A percentile compares a stretch with the other conserved stretches of the same genome.
Evolutionary conservation across 1,140 invertebrate genomes (phyloP).

Genomic region (Trichoplusia ni): DNA sequence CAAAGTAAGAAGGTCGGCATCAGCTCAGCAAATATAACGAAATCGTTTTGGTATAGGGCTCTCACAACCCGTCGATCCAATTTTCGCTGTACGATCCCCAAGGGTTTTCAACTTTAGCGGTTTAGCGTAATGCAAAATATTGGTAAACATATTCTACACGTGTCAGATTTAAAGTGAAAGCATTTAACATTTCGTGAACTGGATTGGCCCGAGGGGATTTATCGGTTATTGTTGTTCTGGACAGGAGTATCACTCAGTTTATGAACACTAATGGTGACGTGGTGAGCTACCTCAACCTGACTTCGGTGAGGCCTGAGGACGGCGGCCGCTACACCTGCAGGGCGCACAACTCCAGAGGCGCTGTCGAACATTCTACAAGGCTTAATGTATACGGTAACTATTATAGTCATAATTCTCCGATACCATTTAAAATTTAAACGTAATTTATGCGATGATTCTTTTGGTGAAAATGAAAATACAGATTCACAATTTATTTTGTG

Average conservation of each 20-base stretch:
- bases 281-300: conserved; percentile 93
- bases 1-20: no score
- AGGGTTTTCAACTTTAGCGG: conserved; percentile 10
- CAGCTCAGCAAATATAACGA: background rate
- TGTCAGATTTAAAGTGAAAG: no score
- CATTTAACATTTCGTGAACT: no score
- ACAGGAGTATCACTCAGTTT: conserved; percentile 84
- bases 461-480: background rate
- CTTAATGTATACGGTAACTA: conserved; percentile 94
- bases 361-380: conserved; percentile 86
- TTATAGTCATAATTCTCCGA: no score
- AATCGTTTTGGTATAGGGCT: background rate
- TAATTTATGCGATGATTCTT: no score
- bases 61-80: background rate
- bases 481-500: background rate
- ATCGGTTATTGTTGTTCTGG: conserved; percentile 15
- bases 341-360: conserved; percentile 88
- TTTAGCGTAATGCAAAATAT: background rate
- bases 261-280: conserved; percentile 91
- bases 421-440: background rate
- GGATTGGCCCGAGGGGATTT: no score
- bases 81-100: background rate
- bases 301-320: conserved; percentile 89
- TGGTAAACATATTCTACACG: background rate
- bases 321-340: conserved; percentile 91